Conservation (phyloP, 2,888 invertebrate species). For the Chaetogeoica ovagalla region DNA sequence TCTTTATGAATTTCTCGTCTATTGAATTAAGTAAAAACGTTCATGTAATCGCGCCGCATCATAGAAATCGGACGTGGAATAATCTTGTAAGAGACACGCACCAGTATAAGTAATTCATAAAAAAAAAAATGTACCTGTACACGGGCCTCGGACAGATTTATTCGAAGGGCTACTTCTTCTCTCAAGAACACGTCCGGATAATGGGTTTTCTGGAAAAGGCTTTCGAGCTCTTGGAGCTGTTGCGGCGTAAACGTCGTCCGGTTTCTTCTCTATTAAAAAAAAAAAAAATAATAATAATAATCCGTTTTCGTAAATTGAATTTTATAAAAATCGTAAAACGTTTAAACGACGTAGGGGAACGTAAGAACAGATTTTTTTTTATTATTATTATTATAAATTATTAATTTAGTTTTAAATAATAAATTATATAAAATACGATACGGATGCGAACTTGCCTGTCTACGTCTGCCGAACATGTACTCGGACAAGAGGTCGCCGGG, state of each 20-base stretch:
- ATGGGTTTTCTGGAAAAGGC: constrained; percentile 90
- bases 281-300: constrained; percentile 34
- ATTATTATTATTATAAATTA: too few species aligned
- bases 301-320: neutral
- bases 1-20: too few species aligned
- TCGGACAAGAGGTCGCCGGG: constrained; percentile 87
- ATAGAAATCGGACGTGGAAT: too few species aligned
- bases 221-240: constrained; percentile 87
- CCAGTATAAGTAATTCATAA: too few species aligned
- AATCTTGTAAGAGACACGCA: too few species aligned
- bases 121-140: constrained; percentile 68
- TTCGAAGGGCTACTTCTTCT: constrained; percentile 88
- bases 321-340: too few species aligned
- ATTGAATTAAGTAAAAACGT: too few species aligned
- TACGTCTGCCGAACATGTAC: constrained; percentile 87
- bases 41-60: too few species aligned
- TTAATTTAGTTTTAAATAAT: too few species aligned
- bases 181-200: constrained; percentile 88
- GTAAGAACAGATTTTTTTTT: too few species aligned
- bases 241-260: constrained; percentile 93
- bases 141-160: constrained; percentile 88
- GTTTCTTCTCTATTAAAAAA: constrained; percentile 73
- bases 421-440: too few species aligned
- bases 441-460: constrained; percentile 63
- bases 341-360: too few species aligned